Conservation (phyloP, 1,140 invertebrate genomes). For the Tetramorium parvispinum region DNA sequence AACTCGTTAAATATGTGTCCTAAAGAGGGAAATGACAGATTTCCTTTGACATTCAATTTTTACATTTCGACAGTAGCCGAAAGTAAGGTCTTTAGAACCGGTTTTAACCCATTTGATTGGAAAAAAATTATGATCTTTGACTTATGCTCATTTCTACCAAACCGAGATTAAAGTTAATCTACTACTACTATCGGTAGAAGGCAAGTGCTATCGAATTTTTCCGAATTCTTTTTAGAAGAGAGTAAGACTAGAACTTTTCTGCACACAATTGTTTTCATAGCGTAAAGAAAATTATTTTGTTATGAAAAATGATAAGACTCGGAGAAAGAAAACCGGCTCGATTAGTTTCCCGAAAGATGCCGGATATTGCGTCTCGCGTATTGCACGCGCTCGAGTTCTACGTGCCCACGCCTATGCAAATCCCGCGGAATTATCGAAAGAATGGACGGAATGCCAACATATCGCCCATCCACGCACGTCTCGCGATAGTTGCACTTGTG, state of each 20-base stretch:
- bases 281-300: background rate
- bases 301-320: background rate
- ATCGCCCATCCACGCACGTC: conserved; percentile 51
- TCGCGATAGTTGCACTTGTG: conserved; percentile 53
- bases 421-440: conserved; percentile 59
- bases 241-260: background rate
- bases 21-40: background rate
- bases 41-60: background rate
- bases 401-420: conserved; percentile 49
- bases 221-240: background rate
- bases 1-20: background rate
- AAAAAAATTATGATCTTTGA: background rate
- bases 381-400: conserved; percentile 29
- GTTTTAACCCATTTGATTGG: background rate
- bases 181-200: too few relatives aligned
- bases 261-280: background rate
- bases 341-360: background rate
- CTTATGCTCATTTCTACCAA: background rate
- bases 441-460: conserved; percentile 44
- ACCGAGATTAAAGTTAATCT: too few relatives aligned
- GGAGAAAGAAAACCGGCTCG: background rate
- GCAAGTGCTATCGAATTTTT: background rate
- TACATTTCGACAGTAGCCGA: background rate
- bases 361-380: conserved; percentile 23
- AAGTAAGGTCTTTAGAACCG: background rate